A percentile compares a stretch with the other conserved stretches of the same genome.
phyloP scores from a whole-genome alignment of 1,140 invertebrate species.

The Drosophila pachea region DNA sequence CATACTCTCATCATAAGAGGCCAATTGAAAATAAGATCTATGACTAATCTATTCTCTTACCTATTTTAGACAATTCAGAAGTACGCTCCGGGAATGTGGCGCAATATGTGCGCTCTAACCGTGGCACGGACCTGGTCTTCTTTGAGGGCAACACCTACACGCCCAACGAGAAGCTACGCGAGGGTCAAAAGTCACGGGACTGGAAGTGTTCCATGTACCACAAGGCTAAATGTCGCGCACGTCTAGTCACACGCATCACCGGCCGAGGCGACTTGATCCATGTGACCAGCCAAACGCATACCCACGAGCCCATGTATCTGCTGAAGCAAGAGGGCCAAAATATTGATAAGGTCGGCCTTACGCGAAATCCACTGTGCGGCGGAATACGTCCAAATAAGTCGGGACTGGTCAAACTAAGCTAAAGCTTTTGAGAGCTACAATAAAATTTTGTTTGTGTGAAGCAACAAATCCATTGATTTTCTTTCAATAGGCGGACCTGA shows the following conservation, averaged over 20 bases:
- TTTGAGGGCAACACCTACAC: slow-evolving; percentile 74
- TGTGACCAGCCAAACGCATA: slow-evolving; percentile 59
- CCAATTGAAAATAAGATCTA: neutral
- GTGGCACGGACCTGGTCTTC: slow-evolving; percentile 72
- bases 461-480: slow-evolving; percentile 4
- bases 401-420: slow-evolving; percentile 12
- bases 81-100: slow-evolving; percentile 28
- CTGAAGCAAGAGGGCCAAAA: slow-evolving; percentile 3
- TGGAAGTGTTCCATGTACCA: slow-evolving; percentile 79
- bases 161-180: slow-evolving; percentile 70
- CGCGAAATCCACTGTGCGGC: slow-evolving; percentile 47
- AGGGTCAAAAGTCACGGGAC: slow-evolving; percentile 63
- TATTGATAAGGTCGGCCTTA: slow-evolving; percentile 32
- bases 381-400: slow-evolving; percentile 20
- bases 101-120: slow-evolving; percentile 67
- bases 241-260: slow-evolving; percentile 59
- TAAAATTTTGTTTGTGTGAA: slow-evolving; percentile 10
- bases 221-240: slow-evolving; percentile 72
- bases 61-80: neutral
- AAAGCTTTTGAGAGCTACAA: neutral
- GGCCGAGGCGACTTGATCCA: slow-evolving; percentile 60
- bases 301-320: slow-evolving; percentile 55
- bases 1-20: slow-evolving; percentile 13
- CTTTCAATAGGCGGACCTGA: neutral
- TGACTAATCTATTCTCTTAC: neutral